These are phyloP conservation scores for Sandelia bainsii DNA, from an alignment of 2,797 vertebrate species.

Conservation along the genomic window DNA sequence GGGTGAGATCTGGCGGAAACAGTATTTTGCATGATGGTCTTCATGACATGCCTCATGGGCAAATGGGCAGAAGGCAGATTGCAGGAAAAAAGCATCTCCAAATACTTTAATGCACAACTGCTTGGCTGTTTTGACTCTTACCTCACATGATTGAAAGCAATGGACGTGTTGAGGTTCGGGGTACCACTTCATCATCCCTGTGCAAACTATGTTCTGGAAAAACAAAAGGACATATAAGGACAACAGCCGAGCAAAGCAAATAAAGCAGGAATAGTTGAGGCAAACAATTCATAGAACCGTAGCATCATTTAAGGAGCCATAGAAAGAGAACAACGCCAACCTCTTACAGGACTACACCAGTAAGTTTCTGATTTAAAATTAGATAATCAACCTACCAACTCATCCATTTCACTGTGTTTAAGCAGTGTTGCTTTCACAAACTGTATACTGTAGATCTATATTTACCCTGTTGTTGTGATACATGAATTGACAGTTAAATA, in stretches of 20 bases:
- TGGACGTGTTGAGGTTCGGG: slow-evolving; percentile 90
- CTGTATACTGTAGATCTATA: too few relatives aligned
- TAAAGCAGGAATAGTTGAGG: background rate
- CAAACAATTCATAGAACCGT: too few relatives aligned
- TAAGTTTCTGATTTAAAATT: background rate
- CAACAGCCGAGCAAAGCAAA: slow-evolving; percentile 26
- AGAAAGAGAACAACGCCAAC: background rate
- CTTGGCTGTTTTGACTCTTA: slow-evolving; percentile 77
- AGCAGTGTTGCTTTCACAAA: background rate
- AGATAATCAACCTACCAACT: background rate
- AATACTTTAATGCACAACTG: slow-evolving; percentile 13
- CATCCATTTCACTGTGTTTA: background rate
- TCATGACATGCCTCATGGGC: background rate
- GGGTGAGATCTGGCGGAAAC: slow-evolving; percentile 11
- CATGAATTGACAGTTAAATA: too few relatives aligned
- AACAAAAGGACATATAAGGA: slow-evolving; percentile 26
- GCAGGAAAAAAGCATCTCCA: slow-evolving; percentile 10
- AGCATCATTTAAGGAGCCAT: background rate
- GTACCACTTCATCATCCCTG: slow-evolving; percentile 91
- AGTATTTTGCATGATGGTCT: slow-evolving; percentile 18
- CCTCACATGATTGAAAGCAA: slow-evolving; percentile 97
- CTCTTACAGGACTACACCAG: too few relatives aligned
- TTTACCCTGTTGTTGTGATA: too few relatives aligned
- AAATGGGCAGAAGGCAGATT: background rate
- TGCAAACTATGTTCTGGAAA: slow-evolving; percentile 92